These are phyloP conservation scores for Phymanthus crucifer DNA, from an alignment of 92 coral and sea anemone genomes.

Conservation along the genomic window DNA sequence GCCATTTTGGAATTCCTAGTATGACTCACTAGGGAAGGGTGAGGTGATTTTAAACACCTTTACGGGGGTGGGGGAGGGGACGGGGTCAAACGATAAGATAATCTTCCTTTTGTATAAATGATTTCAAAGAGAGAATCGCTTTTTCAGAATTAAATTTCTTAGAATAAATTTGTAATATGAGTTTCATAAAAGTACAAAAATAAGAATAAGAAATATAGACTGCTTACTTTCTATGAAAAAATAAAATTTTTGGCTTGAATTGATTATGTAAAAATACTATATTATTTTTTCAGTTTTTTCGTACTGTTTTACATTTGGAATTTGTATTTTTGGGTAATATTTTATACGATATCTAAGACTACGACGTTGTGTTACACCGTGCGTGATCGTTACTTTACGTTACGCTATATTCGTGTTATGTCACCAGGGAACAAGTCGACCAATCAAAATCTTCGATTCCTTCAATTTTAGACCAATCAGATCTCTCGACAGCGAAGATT, in stretches of 20 bases:
- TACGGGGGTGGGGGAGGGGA: neutral
- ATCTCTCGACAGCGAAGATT: neutral
- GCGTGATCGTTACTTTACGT: neutral
- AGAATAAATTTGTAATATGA: too few relatives aligned
- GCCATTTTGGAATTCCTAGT: slow-evolving; percentile 31
- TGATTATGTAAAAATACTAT: too few relatives aligned
- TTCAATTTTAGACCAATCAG: slow-evolving; percentile 50
- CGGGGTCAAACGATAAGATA: neutral
- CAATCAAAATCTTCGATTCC: slow-evolving; percentile 42
- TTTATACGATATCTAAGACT: neutral
- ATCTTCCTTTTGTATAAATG: neutral
- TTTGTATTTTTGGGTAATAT: neutral
- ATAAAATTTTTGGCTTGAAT: too few relatives aligned
- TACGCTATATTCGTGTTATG: slow-evolving; percentile 15
- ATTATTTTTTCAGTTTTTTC: too few relatives aligned
- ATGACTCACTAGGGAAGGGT: neutral
- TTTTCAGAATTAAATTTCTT: too few relatives aligned
- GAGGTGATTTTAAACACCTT: neutral
- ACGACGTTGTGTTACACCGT: neutral
- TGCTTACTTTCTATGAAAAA: too few relatives aligned
- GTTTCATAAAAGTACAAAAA: too few relatives aligned
- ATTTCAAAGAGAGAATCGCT: neutral
- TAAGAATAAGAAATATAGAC: too few relatives aligned
- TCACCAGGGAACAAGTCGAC: slow-evolving; percentile 47
- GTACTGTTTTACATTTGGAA: too few relatives aligned